Evolutionary conservation across 1,140 invertebrate genomes (phyloP).

Genomic region (Heliconius hermathena): DNA sequence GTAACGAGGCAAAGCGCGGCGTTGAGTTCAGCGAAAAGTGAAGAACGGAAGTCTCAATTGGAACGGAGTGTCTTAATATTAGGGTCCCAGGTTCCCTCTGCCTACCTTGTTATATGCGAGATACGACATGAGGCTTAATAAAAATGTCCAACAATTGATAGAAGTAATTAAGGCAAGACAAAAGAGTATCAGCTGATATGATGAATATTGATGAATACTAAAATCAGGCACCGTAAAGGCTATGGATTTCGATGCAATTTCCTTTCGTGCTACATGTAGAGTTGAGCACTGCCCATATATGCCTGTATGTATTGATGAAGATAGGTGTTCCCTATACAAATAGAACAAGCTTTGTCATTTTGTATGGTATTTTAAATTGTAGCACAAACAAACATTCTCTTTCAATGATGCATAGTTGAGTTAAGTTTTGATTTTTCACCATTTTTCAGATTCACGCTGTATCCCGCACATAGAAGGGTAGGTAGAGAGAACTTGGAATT

Average conservation of each 20-base stretch:
- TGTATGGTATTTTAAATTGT: not conserved
- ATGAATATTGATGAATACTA: constrained; percentile 8
- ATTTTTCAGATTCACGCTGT: too few relatives aligned
- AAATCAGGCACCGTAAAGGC: constrained; percentile 1
- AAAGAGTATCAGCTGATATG: not conserved
- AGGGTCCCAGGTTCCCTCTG: too few relatives aligned
- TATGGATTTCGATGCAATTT: constrained; percentile 26
- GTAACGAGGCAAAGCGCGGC: too few relatives aligned
- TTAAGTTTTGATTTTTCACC: too few relatives aligned
- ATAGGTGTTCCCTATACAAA: not conserved
- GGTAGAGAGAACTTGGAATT: not conserved
- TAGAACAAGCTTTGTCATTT: not conserved
- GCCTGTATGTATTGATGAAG: not conserved
- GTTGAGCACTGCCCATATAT: too few relatives aligned
- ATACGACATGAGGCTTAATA: too few relatives aligned
- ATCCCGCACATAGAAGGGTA: not conserved
- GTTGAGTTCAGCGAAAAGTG: too few relatives aligned
- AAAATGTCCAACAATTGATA: too few relatives aligned
- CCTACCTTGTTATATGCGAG: too few relatives aligned
- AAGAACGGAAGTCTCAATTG: too few relatives aligned
- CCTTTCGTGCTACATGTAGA: constrained; percentile 9
- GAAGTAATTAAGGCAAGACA: not conserved
- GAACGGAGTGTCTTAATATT: too few relatives aligned
- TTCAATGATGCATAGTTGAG: too few relatives aligned
- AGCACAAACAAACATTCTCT: not conserved